These are phyloP conservation scores for Phalacrocorax brasilianus DNA, from an alignment of 2,113 vertebrate species.

Conservation along the genomic window DNA sequence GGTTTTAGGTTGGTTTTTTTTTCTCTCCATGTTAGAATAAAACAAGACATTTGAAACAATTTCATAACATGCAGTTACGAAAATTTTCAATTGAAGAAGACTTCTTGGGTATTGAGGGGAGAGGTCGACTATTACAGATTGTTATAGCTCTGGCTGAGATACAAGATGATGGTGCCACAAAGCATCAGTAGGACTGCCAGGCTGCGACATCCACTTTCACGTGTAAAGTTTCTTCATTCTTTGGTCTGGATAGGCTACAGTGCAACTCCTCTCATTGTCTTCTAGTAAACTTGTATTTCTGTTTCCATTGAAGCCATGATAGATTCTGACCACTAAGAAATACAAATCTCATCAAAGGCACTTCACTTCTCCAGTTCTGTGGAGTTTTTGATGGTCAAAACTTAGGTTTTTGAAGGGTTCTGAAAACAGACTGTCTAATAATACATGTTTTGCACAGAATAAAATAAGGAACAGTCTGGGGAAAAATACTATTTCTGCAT, in stretches of 20 bases:
- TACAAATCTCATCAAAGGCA: neutral
- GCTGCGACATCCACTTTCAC: neutral
- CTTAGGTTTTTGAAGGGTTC: neutral
- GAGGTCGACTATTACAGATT: neutral
- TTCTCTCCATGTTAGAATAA: neutral
- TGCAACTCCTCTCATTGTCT: neutral
- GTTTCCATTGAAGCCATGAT: neutral
- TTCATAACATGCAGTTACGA: neutral
- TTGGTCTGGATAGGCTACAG: neutral
- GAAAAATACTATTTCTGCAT: neutral
- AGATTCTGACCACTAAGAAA: neutral
- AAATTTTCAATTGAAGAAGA: neutral
- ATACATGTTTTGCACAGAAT: neutral
- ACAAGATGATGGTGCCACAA: neutral
- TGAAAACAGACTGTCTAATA: neutral
- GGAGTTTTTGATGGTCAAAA: neutral
- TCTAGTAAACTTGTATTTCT: neutral
- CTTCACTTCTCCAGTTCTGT: neutral
- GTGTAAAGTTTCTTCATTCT: neutral
- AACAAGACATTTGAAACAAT: neutral
- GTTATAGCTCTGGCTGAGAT: neutral
- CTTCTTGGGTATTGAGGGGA: neutral
- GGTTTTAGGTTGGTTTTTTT: neutral
- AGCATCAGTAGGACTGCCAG: neutral
- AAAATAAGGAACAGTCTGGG: neutral